A percentile compares a stretch with the other conserved stretches of the same genome.
Evolutionary conservation across 2,797 vertebrate species (phyloP).

Genomic region (Melanogrammus aeglefinus): DNA sequence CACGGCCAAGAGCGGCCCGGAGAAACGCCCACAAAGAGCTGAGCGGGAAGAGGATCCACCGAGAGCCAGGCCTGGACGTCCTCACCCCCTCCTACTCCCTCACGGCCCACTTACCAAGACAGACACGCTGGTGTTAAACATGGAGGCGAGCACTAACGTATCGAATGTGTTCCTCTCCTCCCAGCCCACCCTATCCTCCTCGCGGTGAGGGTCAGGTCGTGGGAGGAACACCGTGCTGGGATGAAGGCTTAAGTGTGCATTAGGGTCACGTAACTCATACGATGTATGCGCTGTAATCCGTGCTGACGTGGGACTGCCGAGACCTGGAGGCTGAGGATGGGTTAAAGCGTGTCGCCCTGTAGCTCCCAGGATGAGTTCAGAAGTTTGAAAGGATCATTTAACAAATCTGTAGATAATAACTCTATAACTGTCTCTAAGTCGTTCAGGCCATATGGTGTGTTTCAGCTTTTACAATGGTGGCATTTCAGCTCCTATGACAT

Average conservation of each 20-base stretch:
- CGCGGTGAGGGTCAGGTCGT: constrained; percentile 27
- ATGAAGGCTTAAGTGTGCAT: constrained; percentile 32
- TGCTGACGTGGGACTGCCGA: constrained; percentile 15
- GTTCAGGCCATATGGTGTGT: background rate
- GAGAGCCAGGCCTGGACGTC: constrained; percentile 2
- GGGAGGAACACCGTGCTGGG: background rate
- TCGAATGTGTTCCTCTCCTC: background rate
- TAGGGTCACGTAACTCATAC: constrained; percentile 20
- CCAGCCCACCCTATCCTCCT: background rate
- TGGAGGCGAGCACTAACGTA: background rate
- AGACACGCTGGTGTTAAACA: background rate
- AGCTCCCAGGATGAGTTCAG: background rate
- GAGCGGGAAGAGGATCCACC: constrained; percentile 28
- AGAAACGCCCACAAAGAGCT: constrained; percentile 26
- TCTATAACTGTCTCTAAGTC: background rate
- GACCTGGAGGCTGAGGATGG: background rate
- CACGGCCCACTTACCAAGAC: constrained; percentile 9
- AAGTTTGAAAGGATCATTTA: background rate
- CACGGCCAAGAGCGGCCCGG: constrained; percentile 47
- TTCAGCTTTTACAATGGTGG: background rate
- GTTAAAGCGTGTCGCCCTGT: background rate
- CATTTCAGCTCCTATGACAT: background rate
- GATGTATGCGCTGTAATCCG: constrained; percentile 24
- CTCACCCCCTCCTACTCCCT: background rate
- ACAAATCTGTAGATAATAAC: background rate